These are phyloP conservation scores for Trichosurus vulpecula DNA, from an alignment of 2,797 vertebrate genomes.

Conservation along the genomic window DNA sequence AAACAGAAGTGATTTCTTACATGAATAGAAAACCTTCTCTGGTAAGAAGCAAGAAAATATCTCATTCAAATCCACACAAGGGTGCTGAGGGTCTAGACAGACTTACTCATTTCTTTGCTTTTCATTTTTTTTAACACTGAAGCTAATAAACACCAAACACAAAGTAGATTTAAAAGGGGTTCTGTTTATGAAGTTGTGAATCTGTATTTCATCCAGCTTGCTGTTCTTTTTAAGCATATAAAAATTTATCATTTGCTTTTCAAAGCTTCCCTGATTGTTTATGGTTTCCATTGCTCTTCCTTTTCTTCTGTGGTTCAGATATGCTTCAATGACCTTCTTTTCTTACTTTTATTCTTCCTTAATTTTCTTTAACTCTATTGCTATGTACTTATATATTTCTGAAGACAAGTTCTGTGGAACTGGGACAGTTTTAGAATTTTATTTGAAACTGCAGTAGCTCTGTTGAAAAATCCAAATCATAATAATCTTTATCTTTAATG, in stretches of 20 bases:
- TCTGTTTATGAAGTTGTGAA: neutral
- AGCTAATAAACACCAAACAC: neutral
- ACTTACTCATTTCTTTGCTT: neutral
- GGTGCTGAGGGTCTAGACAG: neutral
- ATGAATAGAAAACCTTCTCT: neutral
- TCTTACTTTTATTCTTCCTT: neutral
- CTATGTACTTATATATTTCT: neutral
- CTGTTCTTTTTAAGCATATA: neutral
- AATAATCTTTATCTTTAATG: neutral
- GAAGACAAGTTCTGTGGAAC: neutral
- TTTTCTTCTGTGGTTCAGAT: neutral
- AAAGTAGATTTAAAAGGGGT: neutral
- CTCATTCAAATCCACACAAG: neutral
- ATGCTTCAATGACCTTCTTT: neutral
- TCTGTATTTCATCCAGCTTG: neutral
- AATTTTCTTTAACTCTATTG: neutral
- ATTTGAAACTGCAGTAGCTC: neutral
- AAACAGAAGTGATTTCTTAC: neutral
- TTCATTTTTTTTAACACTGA: neutral
- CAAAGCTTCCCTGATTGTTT: neutral
- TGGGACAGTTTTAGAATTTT: neutral
- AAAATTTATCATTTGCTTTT: neutral
- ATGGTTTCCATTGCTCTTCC: neutral
- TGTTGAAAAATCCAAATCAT: too few species aligned
- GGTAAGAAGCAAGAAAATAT: slow-evolving; percentile 2